These are phyloP conservation scores for Drosophila bipectinata DNA, from an alignment of 1,140 invertebrate species.

Conservation along the genomic window DNA sequence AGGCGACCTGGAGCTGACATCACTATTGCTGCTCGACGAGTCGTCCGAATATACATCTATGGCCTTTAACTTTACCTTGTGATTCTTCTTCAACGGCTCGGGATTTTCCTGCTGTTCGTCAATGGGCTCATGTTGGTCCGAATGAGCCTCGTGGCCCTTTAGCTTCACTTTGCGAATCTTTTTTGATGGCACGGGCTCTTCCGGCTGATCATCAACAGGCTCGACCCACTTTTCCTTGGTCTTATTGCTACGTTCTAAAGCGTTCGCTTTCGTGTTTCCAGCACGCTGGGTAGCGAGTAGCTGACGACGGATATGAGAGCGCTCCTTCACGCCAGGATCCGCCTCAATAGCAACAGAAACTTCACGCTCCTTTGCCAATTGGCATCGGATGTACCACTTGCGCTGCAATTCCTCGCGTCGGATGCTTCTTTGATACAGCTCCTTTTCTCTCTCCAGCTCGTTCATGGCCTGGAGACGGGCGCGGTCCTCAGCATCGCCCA, in stretches of 20 bases:
- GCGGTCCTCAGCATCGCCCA: constrained; percentile 97
- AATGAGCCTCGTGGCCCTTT: too few relatives aligned
- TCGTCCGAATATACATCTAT: constrained; percentile 41
- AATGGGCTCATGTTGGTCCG: too few relatives aligned
- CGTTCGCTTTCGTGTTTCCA: constrained; percentile 9
- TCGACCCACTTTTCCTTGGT: not conserved
- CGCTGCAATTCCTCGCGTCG: constrained; percentile 12
- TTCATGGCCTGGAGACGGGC: constrained; percentile 94
- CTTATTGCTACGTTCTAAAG: constrained; percentile 19
- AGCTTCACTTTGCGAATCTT: constrained; percentile 9
- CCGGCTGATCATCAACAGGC: not conserved
- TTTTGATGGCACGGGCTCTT: not conserved
- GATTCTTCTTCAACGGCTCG: not conserved
- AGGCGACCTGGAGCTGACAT: not conserved
- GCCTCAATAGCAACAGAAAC: not conserved
- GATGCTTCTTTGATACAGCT: constrained; percentile 76
- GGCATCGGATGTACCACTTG: constrained; percentile 12
- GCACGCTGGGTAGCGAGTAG: constrained; percentile 3
- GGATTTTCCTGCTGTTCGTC: not conserved
- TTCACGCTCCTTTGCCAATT: constrained; percentile 10
- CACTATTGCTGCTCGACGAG: constrained; percentile 19
- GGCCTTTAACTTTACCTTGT: constrained; percentile 16
- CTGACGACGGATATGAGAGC: constrained; percentile 1
- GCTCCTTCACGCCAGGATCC: constrained; percentile 12
- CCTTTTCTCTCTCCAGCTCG: constrained; percentile 97